A percentile compares a stretch with the other conserved stretches of the same genome.
Conservation (phyloP, 1,140 invertebrate species). For the Meloidogyne hapla region DNA sequence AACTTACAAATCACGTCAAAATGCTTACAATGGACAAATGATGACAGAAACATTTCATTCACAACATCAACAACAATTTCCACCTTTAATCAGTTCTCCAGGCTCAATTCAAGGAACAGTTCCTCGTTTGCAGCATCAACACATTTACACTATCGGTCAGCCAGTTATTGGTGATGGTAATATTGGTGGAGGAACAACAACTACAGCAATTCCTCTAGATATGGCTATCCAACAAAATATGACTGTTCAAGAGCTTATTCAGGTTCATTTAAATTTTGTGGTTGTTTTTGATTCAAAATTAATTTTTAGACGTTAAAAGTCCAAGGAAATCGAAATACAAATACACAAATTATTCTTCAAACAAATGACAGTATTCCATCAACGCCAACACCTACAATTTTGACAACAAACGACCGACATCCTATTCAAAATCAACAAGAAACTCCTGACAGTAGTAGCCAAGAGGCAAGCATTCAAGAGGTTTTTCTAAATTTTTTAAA, state of each 20-base stretch:
- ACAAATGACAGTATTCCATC: neutral
- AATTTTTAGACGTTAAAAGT: conserved; percentile 22
- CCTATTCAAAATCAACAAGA: conserved; percentile 17
- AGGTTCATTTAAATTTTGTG: neutral
- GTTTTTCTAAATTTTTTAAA: neutral
- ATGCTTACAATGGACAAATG: neutral
- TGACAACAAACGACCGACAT: neutral
- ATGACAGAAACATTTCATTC: neutral
- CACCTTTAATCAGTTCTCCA: neutral
- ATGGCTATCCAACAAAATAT: conserved; percentile 25
- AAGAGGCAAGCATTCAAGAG: conserved; percentile 12
- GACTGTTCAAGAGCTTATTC: conserved; percentile 24
- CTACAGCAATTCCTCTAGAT: conserved; percentile 9
- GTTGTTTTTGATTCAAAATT: too few species aligned
- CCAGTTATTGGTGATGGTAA: neutral
- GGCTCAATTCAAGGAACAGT: neutral
- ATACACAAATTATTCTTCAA: conserved; percentile 17
- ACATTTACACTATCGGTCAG: neutral
- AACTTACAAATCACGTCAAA: neutral
- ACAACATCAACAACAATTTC: conserved; percentile 13
- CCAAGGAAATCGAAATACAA: neutral
- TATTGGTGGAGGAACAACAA: conserved; percentile 12
- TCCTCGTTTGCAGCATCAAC: conserved; percentile 20
- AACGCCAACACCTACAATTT: neutral
- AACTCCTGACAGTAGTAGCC: conserved; percentile 28